phyloP scores from a whole-genome alignment of 2,888 invertebrate genomes.

The Drosophila emarginata region DNA sequence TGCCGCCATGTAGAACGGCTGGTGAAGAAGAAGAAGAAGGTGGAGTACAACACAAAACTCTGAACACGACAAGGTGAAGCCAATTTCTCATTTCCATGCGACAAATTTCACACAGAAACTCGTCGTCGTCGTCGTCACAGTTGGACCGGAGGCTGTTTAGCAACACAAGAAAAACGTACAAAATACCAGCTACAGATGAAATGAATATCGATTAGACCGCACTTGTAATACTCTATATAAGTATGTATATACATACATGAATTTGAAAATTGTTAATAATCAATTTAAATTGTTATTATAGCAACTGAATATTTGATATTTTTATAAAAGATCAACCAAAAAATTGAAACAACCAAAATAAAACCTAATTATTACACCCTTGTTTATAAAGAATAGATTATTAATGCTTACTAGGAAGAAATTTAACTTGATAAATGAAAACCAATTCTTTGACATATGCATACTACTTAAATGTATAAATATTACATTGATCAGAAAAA shows the following conservation, averaged over 20 bases:
- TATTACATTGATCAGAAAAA: no score
- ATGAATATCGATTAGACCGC: neutral
- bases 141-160: constrained; percentile 31
- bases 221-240: neutral
- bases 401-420: no score
- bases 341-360: no score
- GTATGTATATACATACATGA: no score
- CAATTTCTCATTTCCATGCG: constrained; percentile 27
- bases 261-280: neutral
- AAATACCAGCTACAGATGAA: constrained; percentile 32
- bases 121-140: neutral
- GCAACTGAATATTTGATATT: no score
- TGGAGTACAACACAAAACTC: neutral
- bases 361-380: no score
- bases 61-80: constrained; percentile 9
- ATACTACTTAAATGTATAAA: no score
- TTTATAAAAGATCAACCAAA: no score
- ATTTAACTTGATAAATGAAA: no score
- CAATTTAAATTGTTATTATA: no score
- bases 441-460: no score
- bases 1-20: neutral
- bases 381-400: no score
- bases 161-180: constrained; percentile 28
- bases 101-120: constrained; percentile 23
- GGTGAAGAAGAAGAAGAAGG: neutral